Evolutionary conservation across 2,888 invertebrate species (phyloP).

Genomic region (Cremastinae sp.): DNA sequence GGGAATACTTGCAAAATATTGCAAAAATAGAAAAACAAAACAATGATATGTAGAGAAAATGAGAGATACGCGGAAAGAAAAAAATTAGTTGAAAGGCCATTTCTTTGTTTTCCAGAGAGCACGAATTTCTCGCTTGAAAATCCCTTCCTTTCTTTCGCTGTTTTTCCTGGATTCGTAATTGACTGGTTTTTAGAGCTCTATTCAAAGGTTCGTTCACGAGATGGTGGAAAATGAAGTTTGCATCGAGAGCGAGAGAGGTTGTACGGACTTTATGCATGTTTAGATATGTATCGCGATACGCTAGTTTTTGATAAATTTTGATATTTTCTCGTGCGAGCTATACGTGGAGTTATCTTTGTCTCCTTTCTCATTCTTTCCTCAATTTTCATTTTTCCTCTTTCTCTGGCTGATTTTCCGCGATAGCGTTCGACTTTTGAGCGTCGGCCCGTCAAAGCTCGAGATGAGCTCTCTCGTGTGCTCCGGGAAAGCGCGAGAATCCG

Average conservation of each 20-base stretch:
- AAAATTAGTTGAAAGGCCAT: background rate
- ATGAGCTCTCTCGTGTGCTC: slow-evolving; percentile 35
- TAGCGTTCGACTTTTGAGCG: slow-evolving; percentile 61
- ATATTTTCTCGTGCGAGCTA: slow-evolving; percentile 47
- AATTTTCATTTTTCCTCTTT: background rate
- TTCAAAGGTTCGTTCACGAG: background rate
- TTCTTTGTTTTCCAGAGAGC: slow-evolving; percentile 6
- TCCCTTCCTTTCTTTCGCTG: slow-evolving; percentile 18
- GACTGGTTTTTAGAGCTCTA: slow-evolving; percentile 39
- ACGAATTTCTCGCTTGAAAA: slow-evolving; percentile 34
- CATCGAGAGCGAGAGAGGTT: slow-evolving; percentile 26
- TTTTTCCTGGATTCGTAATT: slow-evolving; percentile 23
- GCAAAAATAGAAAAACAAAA: slow-evolving; percentile 5
- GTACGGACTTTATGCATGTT: background rate
- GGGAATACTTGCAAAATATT: slow-evolving; percentile 41
- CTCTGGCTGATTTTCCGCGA: slow-evolving; percentile 46
- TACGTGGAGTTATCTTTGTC: slow-evolving; percentile 8
- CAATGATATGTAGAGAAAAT: background rate
- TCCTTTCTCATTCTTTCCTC: slow-evolving; percentile 4
- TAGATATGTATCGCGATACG: background rate
- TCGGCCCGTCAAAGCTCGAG: slow-evolving; percentile 61
- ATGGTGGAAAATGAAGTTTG: slow-evolving; percentile 51
- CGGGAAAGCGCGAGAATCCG: slow-evolving; percentile 39
- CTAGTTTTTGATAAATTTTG: slow-evolving; percentile 49
- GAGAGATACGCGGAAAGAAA: background rate